These are phyloP conservation scores for Hephaestus fuliginosus DNA, from an alignment of 2,797 vertebrate species.

Conservation along the genomic window DNA sequence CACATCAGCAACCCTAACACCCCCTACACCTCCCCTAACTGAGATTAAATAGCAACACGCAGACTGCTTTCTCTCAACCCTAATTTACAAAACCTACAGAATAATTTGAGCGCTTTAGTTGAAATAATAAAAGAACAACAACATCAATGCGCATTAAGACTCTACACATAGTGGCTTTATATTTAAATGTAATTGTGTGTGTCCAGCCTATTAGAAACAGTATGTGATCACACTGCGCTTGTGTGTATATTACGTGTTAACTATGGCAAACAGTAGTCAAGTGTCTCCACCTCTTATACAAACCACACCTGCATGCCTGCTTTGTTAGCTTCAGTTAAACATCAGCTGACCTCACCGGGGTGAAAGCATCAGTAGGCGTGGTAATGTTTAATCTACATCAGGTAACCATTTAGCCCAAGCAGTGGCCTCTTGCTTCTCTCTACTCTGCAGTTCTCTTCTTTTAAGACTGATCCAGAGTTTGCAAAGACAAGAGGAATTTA, in stretches of 20 bases:
- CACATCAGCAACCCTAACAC: not conserved
- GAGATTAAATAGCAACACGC: not conserved
- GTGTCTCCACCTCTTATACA: constrained; percentile 70
- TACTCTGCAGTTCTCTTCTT: constrained; percentile 8
- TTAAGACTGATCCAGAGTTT: constrained; percentile 23
- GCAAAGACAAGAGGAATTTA: constrained; percentile 2
- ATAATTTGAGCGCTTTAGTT: not conserved
- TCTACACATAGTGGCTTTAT: not conserved
- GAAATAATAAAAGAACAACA: not conserved
- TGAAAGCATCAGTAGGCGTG: constrained; percentile 72
- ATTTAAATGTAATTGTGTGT: not conserved
- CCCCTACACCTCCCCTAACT: not conserved
- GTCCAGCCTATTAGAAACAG: not conserved
- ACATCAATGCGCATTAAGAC: not conserved
- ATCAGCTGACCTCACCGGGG: constrained; percentile 69
- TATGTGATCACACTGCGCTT: not conserved
- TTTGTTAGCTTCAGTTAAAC: constrained; percentile 67
- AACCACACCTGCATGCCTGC: constrained; percentile 71
- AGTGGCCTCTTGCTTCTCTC: not conserved
- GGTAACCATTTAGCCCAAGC: constrained; percentile 49
- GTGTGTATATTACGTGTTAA: constrained; percentile 5
- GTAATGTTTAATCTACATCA: constrained; percentile 84
- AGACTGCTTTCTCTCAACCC: not conserved
- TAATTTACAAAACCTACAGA: not conserved
- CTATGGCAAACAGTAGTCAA: constrained; percentile 47